Percentiles rank a stretch among this genome's conserved stretches.
Conservation (phyloP, 2,113 vertebrate species). For the Podilymbus podiceps region DNA sequence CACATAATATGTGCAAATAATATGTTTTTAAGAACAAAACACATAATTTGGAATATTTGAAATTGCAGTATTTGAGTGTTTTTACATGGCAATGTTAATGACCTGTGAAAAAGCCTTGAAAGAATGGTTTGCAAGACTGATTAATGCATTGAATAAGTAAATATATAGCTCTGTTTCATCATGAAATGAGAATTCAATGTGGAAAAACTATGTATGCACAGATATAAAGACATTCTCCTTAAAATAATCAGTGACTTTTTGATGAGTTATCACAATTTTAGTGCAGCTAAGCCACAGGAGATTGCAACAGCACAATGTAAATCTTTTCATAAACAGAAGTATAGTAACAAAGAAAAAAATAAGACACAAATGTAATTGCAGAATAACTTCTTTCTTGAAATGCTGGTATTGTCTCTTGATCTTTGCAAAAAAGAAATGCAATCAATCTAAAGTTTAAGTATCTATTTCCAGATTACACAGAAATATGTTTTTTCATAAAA, state of each 20-base stretch:
- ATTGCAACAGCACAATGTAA: background rate
- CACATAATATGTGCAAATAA: background rate
- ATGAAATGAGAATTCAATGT: background rate
- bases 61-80: background rate
- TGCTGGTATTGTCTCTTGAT: background rate
- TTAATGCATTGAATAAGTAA: background rate
- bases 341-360: background rate
- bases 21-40: background rate
- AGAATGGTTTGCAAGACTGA: background rate
- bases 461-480: background rate
- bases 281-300: background rate
- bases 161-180: background rate
- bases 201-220: background rate
- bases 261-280: background rate
- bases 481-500: background rate
- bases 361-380: rapidly evolving
- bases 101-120: background rate
- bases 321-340: background rate
- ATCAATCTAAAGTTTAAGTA: background rate
- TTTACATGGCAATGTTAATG: background rate
- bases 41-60: background rate
- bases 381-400: background rate
- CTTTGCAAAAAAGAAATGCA: background rate
- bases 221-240: background rate
- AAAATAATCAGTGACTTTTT: background rate